Evolutionary conservation across 2,888 invertebrate genomes (phyloP), one percentile per base, ranked within the genome.

Genomic region (Minunthozetes semirufus): DNA sequence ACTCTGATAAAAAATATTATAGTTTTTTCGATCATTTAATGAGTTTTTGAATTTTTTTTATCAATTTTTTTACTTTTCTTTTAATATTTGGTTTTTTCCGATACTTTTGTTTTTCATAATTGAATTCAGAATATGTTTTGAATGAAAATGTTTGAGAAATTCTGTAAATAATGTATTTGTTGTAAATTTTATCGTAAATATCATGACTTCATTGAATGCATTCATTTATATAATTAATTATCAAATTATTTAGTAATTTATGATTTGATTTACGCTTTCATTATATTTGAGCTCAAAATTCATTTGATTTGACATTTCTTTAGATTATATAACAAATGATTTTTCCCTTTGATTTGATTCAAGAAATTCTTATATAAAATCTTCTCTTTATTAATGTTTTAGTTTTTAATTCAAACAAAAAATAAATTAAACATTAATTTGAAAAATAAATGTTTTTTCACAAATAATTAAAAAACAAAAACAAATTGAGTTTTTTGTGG

Each of bases 251-350:
- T 13, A 56, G 3, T 56, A 56, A 56, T 22, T 56, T 56, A 56
- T 56, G 25, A 22, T 56, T 56, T 13, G 11, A 22, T 56, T 25
- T n/a, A n/a, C n/a, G 19, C 22, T 19, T 4, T 50, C 42, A 42
- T 56, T 25, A 22, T 56, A 56, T 56, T 56, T 56, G 56, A 56
- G 56, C 56, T 56, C 56, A 56, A 56, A 56, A 25, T 56, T 25
- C 22, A 56, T 22, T 56, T 8, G 1, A 56, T 9, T 25, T 53
- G 33, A 42, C 5, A 42, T 42, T 42, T 11, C 42, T 42, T 42
- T 42, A 42, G 11, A 42, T 6, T 42, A 42, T 42, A 13, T 42
- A 1, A 8, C 3, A 33, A 42, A 42, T 42, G 11, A 13, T 42
- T 42, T n/a, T 42, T 42, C 33, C 8, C 33, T 42, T 11, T 22